Percentiles rank a stretch among this genome's conserved stretches.
Conservation (phyloP, 2,888 invertebrate genomes). For the Thymelicus lineola region DNA sequence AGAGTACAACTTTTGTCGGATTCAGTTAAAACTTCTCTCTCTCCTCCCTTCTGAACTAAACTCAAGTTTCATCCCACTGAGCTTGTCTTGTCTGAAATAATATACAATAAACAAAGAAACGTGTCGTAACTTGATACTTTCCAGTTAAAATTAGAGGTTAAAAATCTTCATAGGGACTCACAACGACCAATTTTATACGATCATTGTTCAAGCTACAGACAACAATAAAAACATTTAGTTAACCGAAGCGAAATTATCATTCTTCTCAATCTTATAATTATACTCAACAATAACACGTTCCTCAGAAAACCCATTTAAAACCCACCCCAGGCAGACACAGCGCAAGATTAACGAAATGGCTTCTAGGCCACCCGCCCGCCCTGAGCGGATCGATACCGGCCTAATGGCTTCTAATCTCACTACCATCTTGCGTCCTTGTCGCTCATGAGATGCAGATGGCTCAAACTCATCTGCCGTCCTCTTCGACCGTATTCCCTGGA, state of each 20-base stretch:
- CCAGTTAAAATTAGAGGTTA: too few species aligned
- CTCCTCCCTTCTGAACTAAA: too few species aligned
- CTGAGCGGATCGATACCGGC: slow-evolving; percentile 51
- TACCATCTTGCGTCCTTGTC: slow-evolving; percentile 75
- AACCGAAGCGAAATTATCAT: neutral
- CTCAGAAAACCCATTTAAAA: slow-evolving; percentile 43
- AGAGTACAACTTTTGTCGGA: too few species aligned
- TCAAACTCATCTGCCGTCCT: slow-evolving; percentile 41
- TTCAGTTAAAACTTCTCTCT: too few species aligned
- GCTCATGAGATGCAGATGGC: slow-evolving; percentile 50
- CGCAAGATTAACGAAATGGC: slow-evolving; percentile 76
- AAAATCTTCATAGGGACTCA: too few species aligned
- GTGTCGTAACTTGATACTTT: too few species aligned
- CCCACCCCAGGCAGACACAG: slow-evolving; percentile 68
- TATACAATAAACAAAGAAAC: too few species aligned
- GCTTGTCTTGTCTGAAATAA: too few species aligned
- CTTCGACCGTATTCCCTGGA: slow-evolving; percentile 13
- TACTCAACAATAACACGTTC: slow-evolving; percentile 23
- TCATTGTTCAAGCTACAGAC: too few species aligned
- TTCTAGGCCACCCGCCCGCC: slow-evolving; percentile 46
- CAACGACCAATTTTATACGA: too few species aligned
- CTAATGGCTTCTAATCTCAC: slow-evolving; percentile 74
- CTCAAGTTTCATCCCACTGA: too few species aligned
- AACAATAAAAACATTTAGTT: too few species aligned
- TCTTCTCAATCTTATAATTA: slow-evolving; percentile 9